Conservation (phyloP, 2,113 vertebrate species). For the Vireo altiloquus region DNA sequence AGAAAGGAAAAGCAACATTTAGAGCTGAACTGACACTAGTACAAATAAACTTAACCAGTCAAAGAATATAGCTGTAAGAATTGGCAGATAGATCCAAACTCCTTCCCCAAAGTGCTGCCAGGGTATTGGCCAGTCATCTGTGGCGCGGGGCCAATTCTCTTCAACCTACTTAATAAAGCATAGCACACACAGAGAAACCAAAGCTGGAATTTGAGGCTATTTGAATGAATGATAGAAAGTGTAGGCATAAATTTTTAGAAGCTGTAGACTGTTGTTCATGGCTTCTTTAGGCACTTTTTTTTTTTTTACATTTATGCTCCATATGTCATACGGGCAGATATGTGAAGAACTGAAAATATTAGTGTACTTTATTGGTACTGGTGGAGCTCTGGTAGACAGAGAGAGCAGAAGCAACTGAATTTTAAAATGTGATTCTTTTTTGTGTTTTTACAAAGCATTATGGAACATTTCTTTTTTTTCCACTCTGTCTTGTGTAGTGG, state of each 20-base stretch:
- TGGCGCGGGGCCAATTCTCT: not conserved
- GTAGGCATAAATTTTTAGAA: not conserved
- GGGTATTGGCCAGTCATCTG: not conserved
- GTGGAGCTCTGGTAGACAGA: not conserved
- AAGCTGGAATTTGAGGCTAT: not conserved
- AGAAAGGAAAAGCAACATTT: not conserved
- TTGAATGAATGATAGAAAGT: constrained; percentile 15
- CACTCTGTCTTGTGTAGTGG: not conserved
- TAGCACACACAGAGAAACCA: not conserved
- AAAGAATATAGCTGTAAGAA: not conserved
- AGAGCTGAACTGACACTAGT: not conserved
- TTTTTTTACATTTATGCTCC: not conserved
- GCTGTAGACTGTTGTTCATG: not conserved
- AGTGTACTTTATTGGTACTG: not conserved
- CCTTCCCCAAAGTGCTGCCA: not conserved
- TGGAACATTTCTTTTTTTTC: not conserved
- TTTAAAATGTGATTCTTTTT: not conserved
- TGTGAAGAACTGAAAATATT: not conserved
- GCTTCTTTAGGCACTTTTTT: not conserved
- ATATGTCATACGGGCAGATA: fast-evolving
- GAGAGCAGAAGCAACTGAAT: not conserved
- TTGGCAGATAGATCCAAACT: constrained; percentile 4
- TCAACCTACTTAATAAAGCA: constrained; percentile 33
- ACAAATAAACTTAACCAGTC: not conserved
- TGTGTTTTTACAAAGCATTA: not conserved